phyloP scores from a whole-genome alignment of 2,797 vertebrate species.

The Melopsittacus undulatus region DNA sequence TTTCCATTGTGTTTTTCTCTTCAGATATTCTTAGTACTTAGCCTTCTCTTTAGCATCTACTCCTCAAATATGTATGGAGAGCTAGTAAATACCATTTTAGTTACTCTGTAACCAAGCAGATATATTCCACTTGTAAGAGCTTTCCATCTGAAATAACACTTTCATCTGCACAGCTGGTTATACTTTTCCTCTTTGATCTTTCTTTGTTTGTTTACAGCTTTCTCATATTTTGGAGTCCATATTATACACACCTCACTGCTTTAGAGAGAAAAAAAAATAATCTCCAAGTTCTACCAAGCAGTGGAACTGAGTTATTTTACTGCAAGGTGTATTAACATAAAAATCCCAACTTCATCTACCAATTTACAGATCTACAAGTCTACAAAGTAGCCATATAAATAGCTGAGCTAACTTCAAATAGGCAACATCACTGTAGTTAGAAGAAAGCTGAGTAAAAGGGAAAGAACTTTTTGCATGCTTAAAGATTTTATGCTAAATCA shows the following conservation, averaged over 20 bases:
- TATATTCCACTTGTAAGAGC: neutral
- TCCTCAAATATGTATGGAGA: neutral
- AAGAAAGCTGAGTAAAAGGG: neutral
- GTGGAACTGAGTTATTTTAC: neutral
- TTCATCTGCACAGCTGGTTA: neutral
- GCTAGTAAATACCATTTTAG: neutral
- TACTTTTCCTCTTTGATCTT: neutral
- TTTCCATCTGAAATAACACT: slow-evolving; percentile 9
- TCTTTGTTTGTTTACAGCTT: neutral
- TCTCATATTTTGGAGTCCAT: neutral
- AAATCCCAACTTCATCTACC: neutral
- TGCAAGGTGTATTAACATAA: neutral
- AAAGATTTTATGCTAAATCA: neutral
- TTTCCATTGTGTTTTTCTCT: neutral
- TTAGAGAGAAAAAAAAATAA: neutral
- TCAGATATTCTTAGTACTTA: neutral
- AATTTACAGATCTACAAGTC: neutral
- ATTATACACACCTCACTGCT: neutral
- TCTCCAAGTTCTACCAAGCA: neutral
- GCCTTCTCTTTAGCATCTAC: neutral
- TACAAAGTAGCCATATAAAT: neutral
- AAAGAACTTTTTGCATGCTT: neutral
- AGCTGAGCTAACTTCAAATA: neutral
- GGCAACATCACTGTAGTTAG: neutral
- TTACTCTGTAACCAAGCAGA: neutral